These are phyloP conservation scores for Epirrita christyi DNA, from an alignment of 2,888 invertebrate genomes.

Conservation along the genomic window DNA sequence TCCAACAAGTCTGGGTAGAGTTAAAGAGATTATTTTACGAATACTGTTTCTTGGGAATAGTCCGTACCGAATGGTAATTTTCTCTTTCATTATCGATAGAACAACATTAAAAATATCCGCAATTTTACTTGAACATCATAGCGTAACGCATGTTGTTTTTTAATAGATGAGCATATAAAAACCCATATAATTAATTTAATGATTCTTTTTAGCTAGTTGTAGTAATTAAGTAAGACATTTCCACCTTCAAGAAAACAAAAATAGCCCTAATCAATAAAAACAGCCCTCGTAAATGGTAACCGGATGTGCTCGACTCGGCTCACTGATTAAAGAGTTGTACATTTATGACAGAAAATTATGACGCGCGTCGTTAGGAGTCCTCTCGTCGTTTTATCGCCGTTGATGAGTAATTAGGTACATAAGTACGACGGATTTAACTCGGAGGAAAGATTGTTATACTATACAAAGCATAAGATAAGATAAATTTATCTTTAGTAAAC, in stretches of 20 bases:
- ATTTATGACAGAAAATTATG: conserved; percentile 52
- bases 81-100: too few species aligned
- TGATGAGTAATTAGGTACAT: conserved; percentile 50
- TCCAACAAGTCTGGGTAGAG: too few species aligned
- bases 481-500: too few species aligned
- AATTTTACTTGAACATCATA: neutral
- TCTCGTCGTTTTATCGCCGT: conserved; percentile 49
- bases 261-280: conserved; percentile 30
- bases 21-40: too few species aligned
- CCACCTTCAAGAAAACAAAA: conserved; percentile 31
- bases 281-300: conserved; percentile 30
- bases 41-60: too few species aligned
- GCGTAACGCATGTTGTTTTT: neutral
- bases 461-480: too few species aligned
- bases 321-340: conserved; percentile 35
- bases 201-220: neutral
- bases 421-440: conserved; percentile 56
- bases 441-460: conserved; percentile 14
- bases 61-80: too few species aligned
- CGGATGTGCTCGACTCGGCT: conserved; percentile 36
- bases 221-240: conserved; percentile 12
- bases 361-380: conserved; percentile 50
- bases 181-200: neutral
- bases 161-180: neutral
- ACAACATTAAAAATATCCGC: neutral